A percentile compares a stretch with the other conserved stretches of the same genome.
These are phyloP conservation scores for Leptinotarsa rubiginosa DNA, from an alignment of 2,888 invertebrate species.

Conservation along the genomic window DNA sequence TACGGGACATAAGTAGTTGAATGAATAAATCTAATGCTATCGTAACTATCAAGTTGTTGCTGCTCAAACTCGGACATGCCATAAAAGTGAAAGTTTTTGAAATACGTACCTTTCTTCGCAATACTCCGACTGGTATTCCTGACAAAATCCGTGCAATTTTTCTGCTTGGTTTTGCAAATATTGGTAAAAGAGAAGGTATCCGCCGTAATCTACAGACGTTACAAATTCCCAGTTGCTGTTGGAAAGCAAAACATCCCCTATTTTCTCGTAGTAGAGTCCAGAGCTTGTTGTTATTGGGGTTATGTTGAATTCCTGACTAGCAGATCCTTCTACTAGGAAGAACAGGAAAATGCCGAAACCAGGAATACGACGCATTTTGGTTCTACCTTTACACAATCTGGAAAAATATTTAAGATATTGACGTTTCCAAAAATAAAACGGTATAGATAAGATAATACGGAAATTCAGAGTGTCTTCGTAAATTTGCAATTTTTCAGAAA, in stretches of 20 bases:
- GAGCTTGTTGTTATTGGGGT: slow-evolving; percentile 32
- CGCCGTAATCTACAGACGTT: slow-evolving; percentile 31
- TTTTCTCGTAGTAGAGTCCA: slow-evolving; percentile 36
- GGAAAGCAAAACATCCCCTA: slow-evolving; percentile 33
- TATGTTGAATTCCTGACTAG: slow-evolving; percentile 13
- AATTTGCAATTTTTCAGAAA: too few species aligned
- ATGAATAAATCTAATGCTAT: neutral
- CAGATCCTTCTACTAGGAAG: neutral
- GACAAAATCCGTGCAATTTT: slow-evolving; percentile 29
- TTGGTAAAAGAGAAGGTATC: slow-evolving; percentile 33
- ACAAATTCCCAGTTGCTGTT: slow-evolving; percentile 37
- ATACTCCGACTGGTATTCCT: neutral
- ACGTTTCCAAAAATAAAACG: neutral
- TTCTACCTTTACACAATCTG: neutral
- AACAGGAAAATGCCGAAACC: neutral
- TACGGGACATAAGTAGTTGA: too few species aligned
- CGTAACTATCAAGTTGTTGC: neutral
- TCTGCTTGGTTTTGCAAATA: slow-evolving; percentile 30
- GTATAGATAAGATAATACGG: too few species aligned
- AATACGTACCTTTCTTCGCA: slow-evolving; percentile 29
- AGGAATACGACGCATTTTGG: neutral
- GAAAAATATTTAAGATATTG: neutral
- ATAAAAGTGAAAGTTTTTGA: neutral
- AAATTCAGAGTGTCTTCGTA: too few species aligned
- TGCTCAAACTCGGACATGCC: neutral